A percentile compares a stretch with the other conserved stretches of the same genome.
Evolutionary conservation across 2,797 vertebrate species (phyloP).

Genomic region (Channa striata): DNA sequence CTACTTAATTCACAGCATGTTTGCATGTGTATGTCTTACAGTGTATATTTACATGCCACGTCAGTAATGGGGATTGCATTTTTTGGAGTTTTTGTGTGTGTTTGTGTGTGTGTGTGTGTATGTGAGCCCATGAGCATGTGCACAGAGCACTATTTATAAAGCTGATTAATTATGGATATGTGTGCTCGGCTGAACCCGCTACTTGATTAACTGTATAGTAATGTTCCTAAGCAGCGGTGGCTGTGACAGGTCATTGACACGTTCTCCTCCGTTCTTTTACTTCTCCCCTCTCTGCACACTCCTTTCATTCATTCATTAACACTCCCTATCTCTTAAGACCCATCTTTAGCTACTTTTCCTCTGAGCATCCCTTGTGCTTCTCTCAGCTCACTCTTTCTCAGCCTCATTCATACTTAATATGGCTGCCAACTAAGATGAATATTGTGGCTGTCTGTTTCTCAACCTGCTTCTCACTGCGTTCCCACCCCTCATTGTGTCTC

Average conservation of each 20-base stretch:
- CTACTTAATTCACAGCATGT: conserved; percentile 54
- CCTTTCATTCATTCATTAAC: conserved; percentile 36
- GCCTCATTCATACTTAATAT: conserved; percentile 71
- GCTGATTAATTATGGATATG: conserved; percentile 77
- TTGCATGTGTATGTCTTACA: conserved; percentile 42
- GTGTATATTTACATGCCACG: conserved; percentile 45
- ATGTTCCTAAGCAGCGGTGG: conserved; percentile 49
- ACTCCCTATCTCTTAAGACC: conserved; percentile 46
- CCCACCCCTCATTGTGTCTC: conserved; percentile 72
- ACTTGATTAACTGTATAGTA: conserved; percentile 66
- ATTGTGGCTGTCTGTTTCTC: conserved; percentile 63
- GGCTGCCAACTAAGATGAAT: conserved; percentile 67
- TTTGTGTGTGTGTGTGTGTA: conserved; percentile 8
- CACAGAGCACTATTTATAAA: conserved; percentile 73
- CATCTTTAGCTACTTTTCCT: conserved; percentile 57
- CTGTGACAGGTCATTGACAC: conserved; percentile 56
- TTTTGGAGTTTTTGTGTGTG: conserved; percentile 13
- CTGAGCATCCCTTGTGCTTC: conserved; percentile 41
- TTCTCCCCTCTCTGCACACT: conserved; percentile 18
- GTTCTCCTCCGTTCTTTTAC: conserved; percentile 46
- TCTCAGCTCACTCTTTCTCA: conserved; percentile 53
- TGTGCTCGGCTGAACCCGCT: conserved; percentile 73
- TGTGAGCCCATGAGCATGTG: conserved; percentile 32
- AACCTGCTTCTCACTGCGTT: conserved; percentile 44
- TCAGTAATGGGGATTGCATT: conserved; percentile 30